Conservation (phyloP, 2,888 invertebrate genomes). For the Thera obeliscata region DNA sequence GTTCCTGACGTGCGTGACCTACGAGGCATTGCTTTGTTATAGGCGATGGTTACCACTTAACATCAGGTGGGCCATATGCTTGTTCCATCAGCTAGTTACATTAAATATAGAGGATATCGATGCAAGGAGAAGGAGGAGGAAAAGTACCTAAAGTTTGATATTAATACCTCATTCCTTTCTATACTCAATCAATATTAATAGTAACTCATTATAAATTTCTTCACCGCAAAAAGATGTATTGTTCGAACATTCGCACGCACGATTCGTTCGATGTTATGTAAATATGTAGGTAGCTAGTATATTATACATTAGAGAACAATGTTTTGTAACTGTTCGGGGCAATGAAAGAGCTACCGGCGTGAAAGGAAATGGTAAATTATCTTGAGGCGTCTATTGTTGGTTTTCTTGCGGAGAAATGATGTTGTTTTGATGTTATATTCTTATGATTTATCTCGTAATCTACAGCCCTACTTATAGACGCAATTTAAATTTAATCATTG, state of each 20-base stretch:
- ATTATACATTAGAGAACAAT: constrained; percentile 37
- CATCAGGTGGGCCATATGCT: too few relatives aligned
- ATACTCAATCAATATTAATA: constrained; percentile 10
- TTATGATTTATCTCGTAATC: constrained; percentile 30
- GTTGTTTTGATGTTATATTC: constrained; percentile 5
- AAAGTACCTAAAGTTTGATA: too few relatives aligned
- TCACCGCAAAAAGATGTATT: constrained; percentile 35
- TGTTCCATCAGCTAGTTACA: too few relatives aligned
- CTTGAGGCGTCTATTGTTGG: constrained; percentile 52
- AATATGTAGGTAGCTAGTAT: constrained; percentile 33
- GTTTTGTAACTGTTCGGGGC: constrained; percentile 49
- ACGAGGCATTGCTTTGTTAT: too few relatives aligned
- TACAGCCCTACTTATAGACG: too few relatives aligned
- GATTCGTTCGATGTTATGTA: constrained; percentile 35
- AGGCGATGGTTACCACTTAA: too few relatives aligned
- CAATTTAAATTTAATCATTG: too few relatives aligned
- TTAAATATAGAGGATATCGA: too few relatives aligned
- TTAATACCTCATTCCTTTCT: not conserved
- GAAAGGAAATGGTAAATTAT: constrained; percentile 74
- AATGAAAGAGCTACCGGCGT: constrained; percentile 54
- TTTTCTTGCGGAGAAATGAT: constrained; percentile 39
- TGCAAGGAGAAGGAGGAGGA: too few relatives aligned
- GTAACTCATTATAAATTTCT: constrained; percentile 30
- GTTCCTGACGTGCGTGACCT: too few relatives aligned
- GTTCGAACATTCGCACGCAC: constrained; percentile 39